Evolutionary conservation across 2,888 invertebrate species (phyloP).

Genomic region (Agrochola circellaris): DNA sequence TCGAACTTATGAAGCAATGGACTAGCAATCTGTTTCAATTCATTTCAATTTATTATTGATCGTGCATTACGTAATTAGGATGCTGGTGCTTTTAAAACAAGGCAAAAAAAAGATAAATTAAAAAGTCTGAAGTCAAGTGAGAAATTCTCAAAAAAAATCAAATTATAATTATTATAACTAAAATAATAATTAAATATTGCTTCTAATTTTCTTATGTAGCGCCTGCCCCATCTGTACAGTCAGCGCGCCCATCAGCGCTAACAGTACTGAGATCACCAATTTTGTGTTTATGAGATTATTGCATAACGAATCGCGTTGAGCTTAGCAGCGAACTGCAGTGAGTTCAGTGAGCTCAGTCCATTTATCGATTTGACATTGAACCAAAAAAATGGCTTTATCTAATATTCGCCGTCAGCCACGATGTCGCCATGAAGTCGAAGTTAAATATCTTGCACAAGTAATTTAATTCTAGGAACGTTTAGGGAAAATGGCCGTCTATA

Average conservation of each 20-base stretch:
- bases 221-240: not conserved
- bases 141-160: too few species aligned
- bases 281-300: not conserved
- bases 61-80: too few species aligned
- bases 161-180: not conserved
- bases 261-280: not conserved
- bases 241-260: not conserved
- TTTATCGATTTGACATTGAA: conserved; percentile 19
- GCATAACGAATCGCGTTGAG: not conserved
- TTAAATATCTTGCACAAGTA: conserved; percentile 3
- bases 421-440: conserved; percentile 10
- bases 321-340: not conserved
- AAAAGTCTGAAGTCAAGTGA: too few species aligned
- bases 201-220: not conserved
- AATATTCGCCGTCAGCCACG: not conserved
- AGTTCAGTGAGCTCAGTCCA: not conserved
- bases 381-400: not conserved
- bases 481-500: conserved; percentile 44
- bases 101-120: too few species aligned
- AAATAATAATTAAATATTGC: not conserved
- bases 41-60: too few species aligned
- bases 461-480: conserved; percentile 48
- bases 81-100: too few species aligned
- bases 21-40: too few species aligned
- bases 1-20: too few species aligned